Percentiles rank a stretch among this genome's conserved stretches.
These are phyloP conservation scores for Drosophila atripex DNA, from an alignment of 2,888 invertebrate species.

Conservation along the genomic window DNA sequence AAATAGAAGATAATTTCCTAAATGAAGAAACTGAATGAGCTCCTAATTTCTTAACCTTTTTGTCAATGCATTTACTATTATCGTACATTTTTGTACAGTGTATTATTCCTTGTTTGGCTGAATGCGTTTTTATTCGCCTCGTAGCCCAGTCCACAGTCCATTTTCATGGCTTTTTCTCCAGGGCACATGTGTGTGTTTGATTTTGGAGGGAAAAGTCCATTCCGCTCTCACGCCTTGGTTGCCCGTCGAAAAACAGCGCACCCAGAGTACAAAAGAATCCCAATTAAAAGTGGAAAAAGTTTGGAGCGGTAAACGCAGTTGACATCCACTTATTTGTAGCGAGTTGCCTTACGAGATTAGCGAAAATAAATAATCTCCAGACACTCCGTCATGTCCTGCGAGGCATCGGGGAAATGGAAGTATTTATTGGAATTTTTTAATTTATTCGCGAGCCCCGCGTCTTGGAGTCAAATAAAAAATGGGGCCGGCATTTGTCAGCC, in stretches of 20 bases:
- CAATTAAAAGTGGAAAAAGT: slow-evolving; percentile 62
- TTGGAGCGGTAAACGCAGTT: neutral
- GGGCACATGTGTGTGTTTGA: slow-evolving; percentile 1
- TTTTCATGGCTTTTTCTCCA: slow-evolving; percentile 22
- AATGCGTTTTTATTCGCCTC: slow-evolving; percentile 26
- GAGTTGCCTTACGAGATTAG: slow-evolving; percentile 3
- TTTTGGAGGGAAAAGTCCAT: slow-evolving; percentile 50
- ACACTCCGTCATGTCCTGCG: slow-evolving; percentile 4
- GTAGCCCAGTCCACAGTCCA: neutral
- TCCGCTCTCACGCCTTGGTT: slow-evolving; percentile 66
- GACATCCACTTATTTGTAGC: neutral
- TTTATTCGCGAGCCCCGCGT: neutral
- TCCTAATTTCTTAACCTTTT: no score
- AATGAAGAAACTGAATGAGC: no score
- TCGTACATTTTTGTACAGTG: neutral
- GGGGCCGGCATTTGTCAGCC: slow-evolving; percentile 17
- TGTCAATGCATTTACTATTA: no score
- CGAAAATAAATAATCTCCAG: neutral
- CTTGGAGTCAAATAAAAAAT: slow-evolving; percentile 1
- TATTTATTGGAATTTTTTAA: neutral
- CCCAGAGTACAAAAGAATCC: slow-evolving; percentile 45
- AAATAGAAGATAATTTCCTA: no score
- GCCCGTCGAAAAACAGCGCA: slow-evolving; percentile 49
- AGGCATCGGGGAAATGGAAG: no score
- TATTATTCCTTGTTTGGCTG: slow-evolving; percentile 15